These are phyloP conservation scores for Drosophila barbarae DNA, from an alignment of 2,888 invertebrate genomes.

Conservation along the genomic window DNA sequence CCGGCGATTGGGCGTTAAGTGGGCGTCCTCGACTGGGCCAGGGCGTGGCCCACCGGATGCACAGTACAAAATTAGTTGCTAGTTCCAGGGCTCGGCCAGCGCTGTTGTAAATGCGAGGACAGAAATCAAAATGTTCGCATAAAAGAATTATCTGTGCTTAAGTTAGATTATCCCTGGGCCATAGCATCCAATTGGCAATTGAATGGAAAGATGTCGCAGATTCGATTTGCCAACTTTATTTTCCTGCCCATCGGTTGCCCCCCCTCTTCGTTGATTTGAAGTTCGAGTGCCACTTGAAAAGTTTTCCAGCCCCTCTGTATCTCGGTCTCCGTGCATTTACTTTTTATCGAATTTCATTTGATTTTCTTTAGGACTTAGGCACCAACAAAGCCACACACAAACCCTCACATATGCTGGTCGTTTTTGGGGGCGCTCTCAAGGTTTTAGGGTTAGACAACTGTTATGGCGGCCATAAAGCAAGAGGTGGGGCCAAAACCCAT, in stretches of 20 bases:
- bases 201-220: constrained; percentile 67
- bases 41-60: constrained; percentile 56
- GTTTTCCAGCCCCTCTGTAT: constrained; percentile 41
- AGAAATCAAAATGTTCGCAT: constrained; percentile 71
- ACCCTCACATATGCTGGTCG: constrained; percentile 45
- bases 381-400: constrained; percentile 23
- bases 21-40: constrained; percentile 1
- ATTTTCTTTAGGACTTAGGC: constrained; percentile 52
- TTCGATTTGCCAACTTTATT: constrained; percentile 67
- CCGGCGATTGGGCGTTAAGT: constrained; percentile 16
- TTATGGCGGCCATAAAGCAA: constrained; percentile 30
- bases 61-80: constrained; percentile 62
- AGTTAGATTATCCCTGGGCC: constrained; percentile 71
- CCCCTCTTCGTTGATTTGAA: constrained; percentile 32
- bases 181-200: constrained; percentile 71
- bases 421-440: constrained; percentile 7
- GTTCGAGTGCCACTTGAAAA: constrained; percentile 57
- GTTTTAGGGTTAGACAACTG: constrained; percentile 47
- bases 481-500: constrained; percentile 15
- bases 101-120: constrained; percentile 55
- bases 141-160: constrained; percentile 74
- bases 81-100: constrained; percentile 37
- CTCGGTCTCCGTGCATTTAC: constrained; percentile 32
- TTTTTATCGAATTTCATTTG: constrained; percentile 59
- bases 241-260: constrained; percentile 23